Base-by-base conservation (phyloP, 2,888 invertebrate genomes). In the Drosophila heteroneura region DNA sequence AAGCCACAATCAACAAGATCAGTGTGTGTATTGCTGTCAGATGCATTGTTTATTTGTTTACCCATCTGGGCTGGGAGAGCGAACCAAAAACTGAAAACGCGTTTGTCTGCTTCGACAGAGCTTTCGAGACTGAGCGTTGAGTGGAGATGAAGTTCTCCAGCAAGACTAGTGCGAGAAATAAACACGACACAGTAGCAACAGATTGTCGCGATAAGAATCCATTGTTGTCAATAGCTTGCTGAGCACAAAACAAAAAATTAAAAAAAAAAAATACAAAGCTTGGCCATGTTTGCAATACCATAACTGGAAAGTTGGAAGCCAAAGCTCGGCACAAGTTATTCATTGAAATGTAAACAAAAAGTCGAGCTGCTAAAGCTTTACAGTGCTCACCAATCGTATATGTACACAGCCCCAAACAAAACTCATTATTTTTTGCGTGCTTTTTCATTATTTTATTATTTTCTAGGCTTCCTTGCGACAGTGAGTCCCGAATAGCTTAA, bases 41-140 rank as follows among this genome's bases (percentile, higher is more conserved):
- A 10, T 70, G 65, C 88, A 83, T 84, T 68, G 69, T 74, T 61
- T 58, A 35, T 22, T 51, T 37, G 33, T 47, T 64, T 41, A 61
- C 22, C 35, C 35, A 57, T 37, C 22, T 47, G 28, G 7, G 12
- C 16, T 26, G 39, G 22, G 30, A 35, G 54, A 66, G 54, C 57
- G 62, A 37, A 37, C 53, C 49, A n/a, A 10, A 51, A 57, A 35
- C 30, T 22, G 16, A 69, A 79, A 73, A 78, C 82, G 79, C 91
- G 90, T 89, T 89, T 76, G 70, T 47, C 71, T 65, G 76, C 88
- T 91, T 63, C 66, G 26, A 66, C 76, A 26, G 63, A 75, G 72
- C 74, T 70, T 71, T 60, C 28, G 56, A 64, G 69, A 85, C 85
- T 85, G 90, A 35, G 26, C 30, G 35, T 52, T 33, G 26, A 44